phyloP scores from a whole-genome alignment of 2,888 invertebrate species.

The Lasioglossum lativentre region DNA sequence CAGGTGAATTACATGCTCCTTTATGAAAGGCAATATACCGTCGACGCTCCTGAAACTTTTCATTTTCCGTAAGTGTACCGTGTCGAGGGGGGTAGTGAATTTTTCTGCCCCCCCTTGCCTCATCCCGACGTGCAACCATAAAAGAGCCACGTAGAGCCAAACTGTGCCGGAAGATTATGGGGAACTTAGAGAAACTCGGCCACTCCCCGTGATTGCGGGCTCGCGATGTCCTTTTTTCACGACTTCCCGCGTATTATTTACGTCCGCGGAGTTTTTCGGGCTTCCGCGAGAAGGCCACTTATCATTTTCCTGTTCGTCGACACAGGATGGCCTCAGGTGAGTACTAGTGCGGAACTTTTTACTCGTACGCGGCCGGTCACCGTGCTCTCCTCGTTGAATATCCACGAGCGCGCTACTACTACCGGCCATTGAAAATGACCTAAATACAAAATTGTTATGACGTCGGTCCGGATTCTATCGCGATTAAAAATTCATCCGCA shows the following conservation, averaged over 20 bases:
- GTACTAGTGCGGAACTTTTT: constrained; percentile 47
- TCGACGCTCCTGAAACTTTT: constrained; percentile 13
- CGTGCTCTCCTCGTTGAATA: not conserved
- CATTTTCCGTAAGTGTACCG: constrained; percentile 29
- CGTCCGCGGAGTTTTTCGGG: constrained; percentile 33
- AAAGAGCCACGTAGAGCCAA: constrained; percentile 36
- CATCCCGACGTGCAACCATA: constrained; percentile 23
- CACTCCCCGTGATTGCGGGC: constrained; percentile 69
- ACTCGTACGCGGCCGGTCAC: constrained; percentile 5
- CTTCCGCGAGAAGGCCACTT: constrained; percentile 7
- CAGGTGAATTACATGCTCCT: constrained; percentile 17
- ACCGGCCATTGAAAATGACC: not conserved
- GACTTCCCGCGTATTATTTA: constrained; percentile 63
- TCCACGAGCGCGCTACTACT: not conserved
- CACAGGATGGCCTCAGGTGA: constrained; percentile 46
- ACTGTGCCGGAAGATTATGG: constrained; percentile 48
- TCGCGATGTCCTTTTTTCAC: constrained; percentile 43
- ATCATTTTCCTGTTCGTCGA: constrained; percentile 17
- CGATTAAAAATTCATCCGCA: not conserved
- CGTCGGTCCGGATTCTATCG: not conserved
- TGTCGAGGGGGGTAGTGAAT: constrained; percentile 16
- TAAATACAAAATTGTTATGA: not conserved
- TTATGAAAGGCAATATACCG: constrained; percentile 21
- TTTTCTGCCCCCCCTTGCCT: constrained; percentile 7
- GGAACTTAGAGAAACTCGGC: constrained; percentile 65